A percentile compares a stretch with the other conserved stretches of the same genome.
Conservation (phyloP, 2,797 vertebrate species). For the Bovichtus diacanthus region DNA sequence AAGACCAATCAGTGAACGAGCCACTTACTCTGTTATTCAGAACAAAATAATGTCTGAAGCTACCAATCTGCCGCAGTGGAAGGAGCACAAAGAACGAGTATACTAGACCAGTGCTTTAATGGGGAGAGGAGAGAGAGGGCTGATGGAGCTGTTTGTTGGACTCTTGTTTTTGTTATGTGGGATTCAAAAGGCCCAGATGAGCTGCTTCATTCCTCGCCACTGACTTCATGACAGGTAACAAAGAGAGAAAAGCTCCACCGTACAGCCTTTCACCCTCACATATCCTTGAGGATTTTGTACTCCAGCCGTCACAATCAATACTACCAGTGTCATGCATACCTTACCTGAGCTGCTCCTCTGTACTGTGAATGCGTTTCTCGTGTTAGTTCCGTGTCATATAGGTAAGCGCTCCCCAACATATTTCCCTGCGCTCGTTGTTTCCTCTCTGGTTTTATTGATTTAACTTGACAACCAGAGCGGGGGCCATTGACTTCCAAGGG, state of each 20-base stretch:
- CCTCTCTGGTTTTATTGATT: slow-evolving; percentile 63
- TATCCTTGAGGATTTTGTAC: slow-evolving; percentile 26
- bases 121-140: slow-evolving; percentile 38
- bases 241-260: slow-evolving; percentile 37
- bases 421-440: slow-evolving; percentile 26
- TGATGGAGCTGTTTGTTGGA: slow-evolving; percentile 62
- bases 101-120: slow-evolving; percentile 46
- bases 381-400: slow-evolving; percentile 13
- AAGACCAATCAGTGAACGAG: slow-evolving; percentile 69
- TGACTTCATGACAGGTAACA: slow-evolving; percentile 66
- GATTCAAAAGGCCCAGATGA: slow-evolving; percentile 66
- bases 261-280: slow-evolving; percentile 25
- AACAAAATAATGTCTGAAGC: slow-evolving; percentile 64
- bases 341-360: slow-evolving; percentile 12
- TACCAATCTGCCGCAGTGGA: slow-evolving; percentile 52
- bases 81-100: slow-evolving; percentile 53
- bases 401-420: slow-evolving; percentile 23
- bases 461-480: slow-evolving; percentile 48
- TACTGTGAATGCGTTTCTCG: slow-evolving; percentile 4
- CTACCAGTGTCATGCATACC: slow-evolving; percentile 16
- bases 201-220: slow-evolving; percentile 64
- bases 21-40: slow-evolving; percentile 73
- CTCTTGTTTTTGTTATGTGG: slow-evolving; percentile 59
- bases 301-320: slow-evolving; percentile 37
- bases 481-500: slow-evolving; percentile 56